Evolutionary conservation across 2,888 invertebrate species (phyloP).

Genomic region (Steinernema scapterisci): DNA sequence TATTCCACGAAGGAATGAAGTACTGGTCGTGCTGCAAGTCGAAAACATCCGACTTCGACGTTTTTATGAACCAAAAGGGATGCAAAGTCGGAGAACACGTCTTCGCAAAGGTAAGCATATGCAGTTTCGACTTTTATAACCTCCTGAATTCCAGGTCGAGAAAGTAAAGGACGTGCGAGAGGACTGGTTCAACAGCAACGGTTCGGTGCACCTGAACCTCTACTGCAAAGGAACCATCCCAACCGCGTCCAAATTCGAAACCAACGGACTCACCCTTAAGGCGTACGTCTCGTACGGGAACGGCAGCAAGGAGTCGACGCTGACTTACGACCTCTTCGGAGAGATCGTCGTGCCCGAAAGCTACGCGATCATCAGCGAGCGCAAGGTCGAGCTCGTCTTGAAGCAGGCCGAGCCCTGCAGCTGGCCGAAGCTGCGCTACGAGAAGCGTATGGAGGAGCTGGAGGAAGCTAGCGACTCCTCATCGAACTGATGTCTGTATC

Average conservation of each 20-base stretch:
- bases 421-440: conserved; percentile 62
- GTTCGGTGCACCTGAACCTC: conserved; percentile 59
- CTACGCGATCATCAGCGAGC: conserved; percentile 45
- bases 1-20: conserved; percentile 64
- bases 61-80: conserved; percentile 88
- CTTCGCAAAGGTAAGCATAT: conserved; percentile 78
- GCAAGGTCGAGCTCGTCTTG: conserved; percentile 37
- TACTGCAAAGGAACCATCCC: conserved; percentile 78
- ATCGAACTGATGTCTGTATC: too few relatives aligned
- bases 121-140: too few relatives aligned
- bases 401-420: conserved; percentile 50
- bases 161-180: conserved; percentile 59
- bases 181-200: conserved; percentile 63
- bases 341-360: conserved; percentile 57
- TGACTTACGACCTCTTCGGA: conserved; percentile 63
- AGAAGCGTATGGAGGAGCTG: conserved; percentile 39
- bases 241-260: conserved; percentile 76
- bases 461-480: too few relatives aligned
- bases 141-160: conserved; percentile 4
- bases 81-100: conserved; percentile 80
- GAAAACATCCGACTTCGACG: conserved; percentile 88
- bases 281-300: conserved; percentile 56
- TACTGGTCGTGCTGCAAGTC: conserved; percentile 80
- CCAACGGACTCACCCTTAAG: conserved; percentile 77
- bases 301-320: conserved; percentile 52